Base-by-base conservation (phyloP, 2,113 vertebrate species). In the Cyprinodon tularosa region DNA sequence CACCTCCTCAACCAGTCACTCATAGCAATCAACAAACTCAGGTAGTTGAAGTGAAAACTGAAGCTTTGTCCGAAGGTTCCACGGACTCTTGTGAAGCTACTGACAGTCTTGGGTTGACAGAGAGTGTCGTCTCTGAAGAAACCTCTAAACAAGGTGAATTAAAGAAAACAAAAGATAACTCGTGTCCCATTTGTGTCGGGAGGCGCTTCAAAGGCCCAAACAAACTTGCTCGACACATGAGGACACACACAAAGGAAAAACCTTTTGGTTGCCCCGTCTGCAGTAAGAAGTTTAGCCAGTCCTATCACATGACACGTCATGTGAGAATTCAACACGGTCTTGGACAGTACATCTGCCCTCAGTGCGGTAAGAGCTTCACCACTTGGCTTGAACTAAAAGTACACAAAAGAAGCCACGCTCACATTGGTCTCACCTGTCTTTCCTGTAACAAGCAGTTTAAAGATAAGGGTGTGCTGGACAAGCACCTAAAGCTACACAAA, bases 241-340 rank as follows among this genome's bases (percentile, higher is more conserved):
- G 88, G 68, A 88, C 82, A 0, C 92, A 93, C 87, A 91, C 91
- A 0, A 91, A 92, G 63, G 92, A 92, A 70, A 93, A 90, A 37
- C 91, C 91, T 0, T 93, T 91, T 79, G 73, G 39, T 63, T 93
- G 92, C 50, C 84, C 91, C 0, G 66, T 90, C 48, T 93, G 92
- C 10, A 10, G 67, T 0, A 29, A 78, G 73, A 74, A 69, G 1
- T 93, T 93, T 82, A 91, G 88, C 80, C 90, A 93, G 82, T 90
- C 84, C 9, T 93, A 91, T 75, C 92, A 92, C 88, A 89, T 92
- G 91, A 91, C 79, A 50, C 83, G 90, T 15, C 92, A 93, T 66
- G 60, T 88, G 69, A 82, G 88, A 82, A 77, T 83, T 36, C 81
- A 92, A 71, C 92, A 92, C 36, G 64, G 64, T 48, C 5, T 81